Evolutionary conservation across 2,113 vertebrate species (phyloP).

Genomic region (Bombycilla garrulus): DNA sequence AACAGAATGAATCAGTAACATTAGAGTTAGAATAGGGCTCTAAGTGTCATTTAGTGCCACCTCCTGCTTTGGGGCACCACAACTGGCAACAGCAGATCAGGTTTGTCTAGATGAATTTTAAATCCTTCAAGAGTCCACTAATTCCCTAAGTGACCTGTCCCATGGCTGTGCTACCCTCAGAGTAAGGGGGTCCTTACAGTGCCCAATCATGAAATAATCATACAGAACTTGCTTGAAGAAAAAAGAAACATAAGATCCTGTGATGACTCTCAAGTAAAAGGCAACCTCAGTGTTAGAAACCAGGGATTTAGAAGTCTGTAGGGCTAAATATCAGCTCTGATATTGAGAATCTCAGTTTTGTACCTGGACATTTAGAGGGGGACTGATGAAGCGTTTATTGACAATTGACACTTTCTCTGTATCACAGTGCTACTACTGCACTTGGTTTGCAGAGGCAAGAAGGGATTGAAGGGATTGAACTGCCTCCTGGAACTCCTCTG

Average conservation of each 20-base stretch:
- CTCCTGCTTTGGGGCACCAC: not conserved
- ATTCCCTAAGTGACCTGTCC: not conserved
- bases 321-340: not conserved
- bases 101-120: not conserved
- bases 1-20: not conserved
- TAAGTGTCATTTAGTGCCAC: not conserved
- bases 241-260: not conserved
- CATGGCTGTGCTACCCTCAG: not conserved
- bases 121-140: not conserved
- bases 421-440: not conserved
- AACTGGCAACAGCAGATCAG: not conserved
- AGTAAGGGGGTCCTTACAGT: not conserved
- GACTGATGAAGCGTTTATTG: not conserved
- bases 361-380: not conserved
- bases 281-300: not conserved
- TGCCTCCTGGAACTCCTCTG: not conserved
- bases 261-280: not conserved
- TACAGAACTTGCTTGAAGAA: not conserved
- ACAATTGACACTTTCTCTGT: not conserved
- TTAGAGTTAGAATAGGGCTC: not conserved
- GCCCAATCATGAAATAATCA: not conserved
- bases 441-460: not conserved
- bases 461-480: not conserved
- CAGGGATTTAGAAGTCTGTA: not conserved
- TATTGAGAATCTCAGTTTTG: not conserved